Percentiles rank a stretch among this genome's conserved stretches.
These are phyloP conservation scores for Neotragus pygmaeus DNA, from an alignment of 2,113 vertebrate species.

Conservation along the genomic window DNA sequence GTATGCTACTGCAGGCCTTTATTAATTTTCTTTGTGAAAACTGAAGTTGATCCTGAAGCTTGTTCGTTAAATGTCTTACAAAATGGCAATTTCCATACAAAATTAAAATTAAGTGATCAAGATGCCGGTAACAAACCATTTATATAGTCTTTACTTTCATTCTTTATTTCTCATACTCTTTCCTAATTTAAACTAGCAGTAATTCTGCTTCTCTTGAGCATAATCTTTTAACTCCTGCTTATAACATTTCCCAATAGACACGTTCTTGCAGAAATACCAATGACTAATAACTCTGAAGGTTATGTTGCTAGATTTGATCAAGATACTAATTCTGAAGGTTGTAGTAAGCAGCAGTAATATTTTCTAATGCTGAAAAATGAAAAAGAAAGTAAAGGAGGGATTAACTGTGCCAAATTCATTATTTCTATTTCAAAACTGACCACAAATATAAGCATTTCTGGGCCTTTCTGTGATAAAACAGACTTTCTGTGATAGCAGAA, in stretches of 20 bases:
- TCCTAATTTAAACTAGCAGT: conserved; percentile 1
- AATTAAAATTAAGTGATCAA: neutral
- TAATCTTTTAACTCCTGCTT: conserved; percentile 28
- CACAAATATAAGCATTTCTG: conserved; percentile 66
- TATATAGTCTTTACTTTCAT: neutral
- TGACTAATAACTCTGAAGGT: conserved; percentile 57
- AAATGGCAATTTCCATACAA: neutral
- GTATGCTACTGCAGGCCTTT: neutral
- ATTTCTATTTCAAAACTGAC: conserved; percentile 74
- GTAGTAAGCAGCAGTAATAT: conserved; percentile 50
- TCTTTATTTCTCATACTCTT: neutral
- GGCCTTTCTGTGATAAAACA: neutral
- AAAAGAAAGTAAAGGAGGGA: conserved; percentile 79
- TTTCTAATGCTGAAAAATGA: conserved; percentile 70
- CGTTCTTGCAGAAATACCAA: conserved; percentile 49
- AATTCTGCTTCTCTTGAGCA: neutral
- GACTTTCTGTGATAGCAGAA: neutral
- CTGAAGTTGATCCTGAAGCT: neutral
- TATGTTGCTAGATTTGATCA: conserved; percentile 55
- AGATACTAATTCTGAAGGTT: conserved; percentile 43
- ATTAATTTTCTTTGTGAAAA: neutral
- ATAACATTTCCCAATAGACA: conserved; percentile 41
- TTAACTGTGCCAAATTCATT: conserved; percentile 66
- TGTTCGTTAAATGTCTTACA: neutral
- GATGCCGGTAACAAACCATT: neutral